Base-by-base conservation (phyloP, 2,113 vertebrate species). In the Pseudolaguvia tuberculata region DNA sequence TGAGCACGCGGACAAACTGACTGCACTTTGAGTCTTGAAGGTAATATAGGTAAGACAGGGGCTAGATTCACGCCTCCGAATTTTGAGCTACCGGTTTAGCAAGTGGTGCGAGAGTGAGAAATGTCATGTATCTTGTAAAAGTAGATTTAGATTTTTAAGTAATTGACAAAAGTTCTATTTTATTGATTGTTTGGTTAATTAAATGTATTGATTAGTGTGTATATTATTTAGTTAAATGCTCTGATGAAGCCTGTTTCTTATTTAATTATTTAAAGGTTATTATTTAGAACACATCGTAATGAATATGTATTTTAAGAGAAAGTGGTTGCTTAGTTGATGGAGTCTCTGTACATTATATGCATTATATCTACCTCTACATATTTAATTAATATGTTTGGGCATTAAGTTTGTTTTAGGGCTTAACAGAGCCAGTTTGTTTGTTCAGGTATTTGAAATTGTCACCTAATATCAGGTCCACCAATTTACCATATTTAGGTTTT, bases 41-140 rank as follows among this genome's bases (percentile, higher is more conserved):
- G 35, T 17, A 9, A 18, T 21, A 42, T 42, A 42, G 11, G 53
- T 45, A 53, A 21, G 51, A 21, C 12, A 21, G 42, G 9, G 31
- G 69, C n/a, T 56, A 23, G 3, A 25, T 20, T 52, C 51, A 56
- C 21, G 18, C 68, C 52, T 39, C 8, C 13, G 9, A 8, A 10
- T 55, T 42, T 71, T 71, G 52, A 15, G 29, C 20, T 56, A 42
- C 69, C 18, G 52, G 69, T 71, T 4, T n/a, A 71, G 35, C 69
- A 20, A 27, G 69, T 71, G 1, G 6, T 31, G 21, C 13, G 21
- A 14, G 35, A 23, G 35, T 56, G 21, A 7, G 21, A 55, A 70
- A 70, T 52, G 68, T 25, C 20, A 53, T 39, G 31, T 55, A 35
- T 4, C 31, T 35, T 35, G n/a, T n/a, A n/a, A n/a, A n/a, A 17